Evolutionary conservation across 2,797 vertebrate species (phyloP), one percentile per base, ranked within the genome.

Genomic region (Threskiornis aethiopicus): DNA sequence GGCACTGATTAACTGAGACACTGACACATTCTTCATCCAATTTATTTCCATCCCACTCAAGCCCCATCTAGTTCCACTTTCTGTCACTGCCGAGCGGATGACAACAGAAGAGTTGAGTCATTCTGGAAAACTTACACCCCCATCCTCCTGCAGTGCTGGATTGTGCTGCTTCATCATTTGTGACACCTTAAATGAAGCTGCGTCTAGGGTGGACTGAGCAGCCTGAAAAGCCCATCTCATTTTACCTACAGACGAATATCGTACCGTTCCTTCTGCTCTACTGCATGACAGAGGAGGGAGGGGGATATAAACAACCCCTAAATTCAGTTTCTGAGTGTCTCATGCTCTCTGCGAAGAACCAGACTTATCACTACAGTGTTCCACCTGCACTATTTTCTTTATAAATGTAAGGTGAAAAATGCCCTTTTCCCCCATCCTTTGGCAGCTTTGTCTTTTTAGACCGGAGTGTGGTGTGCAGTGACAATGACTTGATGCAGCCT

Each of bases 61-160:
- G 75, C 42, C 64, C 66, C 69, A 61, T 55, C 88, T 11, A 51
- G 86, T 47, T 89, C 84, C 78, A 81, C 41, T 82, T 70, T 58
- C 71, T 87, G 76, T 41, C 80, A 28, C 73, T 33, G 70, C 70
- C 9, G 51, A 83, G 66, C 75, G 46, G 73, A 17, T 92, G 90
- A 46, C 89, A 96, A 26, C 31, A 65, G 65, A 90, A 94, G 26
- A 19, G 41, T 24, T 95, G 95, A 95, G 70, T 96, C 92, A 93
- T 57, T 7, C 80, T 24, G 67, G 54, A 57, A 17, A 76, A 15
- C 67, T 54, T 51, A 35, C 93, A 73, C 75, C 85, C 80, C 70
- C 80, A 33, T 78, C 84, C 84, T 84, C 78, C 85, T 65, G 65
- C 78, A 67, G 51, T 1, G 46, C 62, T 58, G 82, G 52, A 44